phyloP scores from a whole-genome alignment of 2,797 vertebrate species.

The Epinephelus malabaricus region DNA sequence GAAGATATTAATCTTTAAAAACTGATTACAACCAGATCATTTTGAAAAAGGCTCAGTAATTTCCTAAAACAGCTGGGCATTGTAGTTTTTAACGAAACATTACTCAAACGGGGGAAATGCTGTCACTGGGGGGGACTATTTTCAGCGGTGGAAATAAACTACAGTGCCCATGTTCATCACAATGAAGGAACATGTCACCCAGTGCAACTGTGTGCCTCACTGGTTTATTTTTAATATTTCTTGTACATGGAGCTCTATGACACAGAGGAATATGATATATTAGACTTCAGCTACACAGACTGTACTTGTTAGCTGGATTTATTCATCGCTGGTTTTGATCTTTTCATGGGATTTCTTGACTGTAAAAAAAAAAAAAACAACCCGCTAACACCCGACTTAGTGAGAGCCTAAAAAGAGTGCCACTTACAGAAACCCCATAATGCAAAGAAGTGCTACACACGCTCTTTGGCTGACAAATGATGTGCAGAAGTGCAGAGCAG shows the following conservation, averaged over 20 bases:
- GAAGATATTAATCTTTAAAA: too few species aligned
- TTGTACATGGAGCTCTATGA: background rate
- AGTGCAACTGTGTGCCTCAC: background rate
- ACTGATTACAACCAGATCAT: too few species aligned
- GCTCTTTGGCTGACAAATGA: background rate
- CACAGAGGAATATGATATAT: too few species aligned
- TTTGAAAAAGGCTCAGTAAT: background rate
- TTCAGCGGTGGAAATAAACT: slow-evolving; percentile 3
- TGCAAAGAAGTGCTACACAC: background rate
- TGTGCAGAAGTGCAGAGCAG: background rate
- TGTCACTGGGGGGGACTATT: background rate
- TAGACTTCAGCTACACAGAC: background rate
- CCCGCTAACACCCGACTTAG: background rate
- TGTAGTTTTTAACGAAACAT: too few species aligned
- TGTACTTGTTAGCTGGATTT: background rate
- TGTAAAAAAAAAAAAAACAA: background rate
- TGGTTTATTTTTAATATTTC: background rate
- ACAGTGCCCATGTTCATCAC: background rate
- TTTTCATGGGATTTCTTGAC: slow-evolving; percentile 10
- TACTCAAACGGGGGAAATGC: background rate
- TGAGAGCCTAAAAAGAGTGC: slow-evolving; percentile 7
- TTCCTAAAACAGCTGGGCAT: too few species aligned
- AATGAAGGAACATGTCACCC: background rate
- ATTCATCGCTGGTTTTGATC: background rate
- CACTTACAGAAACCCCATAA: background rate